A percentile compares a stretch with the other conserved stretches of the same genome.
Conservation (phyloP, 2,797 vertebrate genomes). For the Spinibarbus caldwelli region DNA sequence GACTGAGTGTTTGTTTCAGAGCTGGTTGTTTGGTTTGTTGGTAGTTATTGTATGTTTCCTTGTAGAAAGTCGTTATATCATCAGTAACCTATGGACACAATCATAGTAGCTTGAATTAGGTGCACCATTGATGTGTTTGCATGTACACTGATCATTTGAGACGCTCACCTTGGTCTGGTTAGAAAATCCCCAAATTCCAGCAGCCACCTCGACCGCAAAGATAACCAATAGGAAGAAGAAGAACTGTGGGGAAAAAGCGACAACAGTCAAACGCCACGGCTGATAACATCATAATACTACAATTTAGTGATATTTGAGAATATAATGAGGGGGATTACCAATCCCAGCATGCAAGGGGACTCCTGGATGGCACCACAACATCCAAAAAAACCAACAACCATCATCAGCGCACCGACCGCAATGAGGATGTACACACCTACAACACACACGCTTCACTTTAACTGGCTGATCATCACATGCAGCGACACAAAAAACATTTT, state of each 20-base stretch:
- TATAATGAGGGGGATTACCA: conserved; percentile 79
- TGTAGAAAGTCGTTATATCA: conserved; percentile 86
- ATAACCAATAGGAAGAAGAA: conserved; percentile 94
- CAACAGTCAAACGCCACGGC: not conserved
- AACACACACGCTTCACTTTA: conserved; percentile 40
- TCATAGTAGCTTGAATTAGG: not conserved
- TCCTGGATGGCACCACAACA: conserved; percentile 97
- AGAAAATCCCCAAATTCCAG: conserved; percentile 94
- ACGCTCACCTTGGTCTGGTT: conserved; percentile 88
- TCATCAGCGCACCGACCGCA: conserved; percentile 93
- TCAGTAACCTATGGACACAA: conserved; percentile 78
- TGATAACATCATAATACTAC: not conserved
- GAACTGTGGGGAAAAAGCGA: conserved; percentile 79
- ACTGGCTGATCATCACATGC: not conserved
- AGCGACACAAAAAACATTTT: not conserved
- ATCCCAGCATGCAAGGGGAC: conserved; percentile 95
- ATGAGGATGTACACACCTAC: conserved; percentile 95
- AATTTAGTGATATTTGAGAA: not conserved
- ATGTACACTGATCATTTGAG: not conserved
- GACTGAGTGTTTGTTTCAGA: conserved; percentile 81
- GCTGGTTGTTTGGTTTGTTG: conserved; percentile 59
- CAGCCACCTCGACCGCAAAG: conserved; percentile 91
- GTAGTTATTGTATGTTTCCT: conserved; percentile 79
- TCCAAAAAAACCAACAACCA: conserved; percentile 97
- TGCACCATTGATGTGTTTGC: not conserved